These are phyloP conservation scores for Tenebrosternarchus preto DNA, from an alignment of 2,113 vertebrate species.

Conservation along the genomic window DNA sequence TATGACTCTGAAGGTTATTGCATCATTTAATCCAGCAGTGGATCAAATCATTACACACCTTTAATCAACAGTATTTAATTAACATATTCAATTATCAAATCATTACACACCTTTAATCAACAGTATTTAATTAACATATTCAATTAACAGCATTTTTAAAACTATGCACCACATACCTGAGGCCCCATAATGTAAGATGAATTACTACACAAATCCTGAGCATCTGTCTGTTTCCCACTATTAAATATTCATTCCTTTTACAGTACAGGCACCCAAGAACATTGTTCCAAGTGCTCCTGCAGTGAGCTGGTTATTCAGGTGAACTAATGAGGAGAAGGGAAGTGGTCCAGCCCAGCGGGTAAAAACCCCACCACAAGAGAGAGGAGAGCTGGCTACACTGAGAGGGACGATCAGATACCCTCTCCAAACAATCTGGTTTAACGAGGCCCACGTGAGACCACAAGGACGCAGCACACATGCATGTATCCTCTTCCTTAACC, in stretches of 20 bases:
- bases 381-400: not conserved
- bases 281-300: not conserved
- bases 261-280: too few relatives aligned
- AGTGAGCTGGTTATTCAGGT: not conserved
- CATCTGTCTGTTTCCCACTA: slow-evolving; percentile 1
- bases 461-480: not conserved
- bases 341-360: not conserved
- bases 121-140: too few relatives aligned
- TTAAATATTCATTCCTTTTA: slow-evolving; percentile 4
- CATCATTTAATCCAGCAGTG: not conserved
- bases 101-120: not conserved
- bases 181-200: slow-evolving; percentile 2
- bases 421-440: slow-evolving; percentile 28
- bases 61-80: slow-evolving; percentile 7
- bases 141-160: not conserved
- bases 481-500: too few relatives aligned
- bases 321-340: not conserved
- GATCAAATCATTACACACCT: not conserved
- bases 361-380: slow-evolving; percentile 13
- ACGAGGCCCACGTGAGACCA: not conserved
- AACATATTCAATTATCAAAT: too few relatives aligned
- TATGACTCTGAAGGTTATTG: not conserved
- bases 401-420: slow-evolving; percentile 18
- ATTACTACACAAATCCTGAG: not conserved
- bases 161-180: not conserved